These are phyloP conservation scores for Eudemis profundana DNA, from an alignment of 2,888 invertebrate genomes.

Conservation along the genomic window DNA sequence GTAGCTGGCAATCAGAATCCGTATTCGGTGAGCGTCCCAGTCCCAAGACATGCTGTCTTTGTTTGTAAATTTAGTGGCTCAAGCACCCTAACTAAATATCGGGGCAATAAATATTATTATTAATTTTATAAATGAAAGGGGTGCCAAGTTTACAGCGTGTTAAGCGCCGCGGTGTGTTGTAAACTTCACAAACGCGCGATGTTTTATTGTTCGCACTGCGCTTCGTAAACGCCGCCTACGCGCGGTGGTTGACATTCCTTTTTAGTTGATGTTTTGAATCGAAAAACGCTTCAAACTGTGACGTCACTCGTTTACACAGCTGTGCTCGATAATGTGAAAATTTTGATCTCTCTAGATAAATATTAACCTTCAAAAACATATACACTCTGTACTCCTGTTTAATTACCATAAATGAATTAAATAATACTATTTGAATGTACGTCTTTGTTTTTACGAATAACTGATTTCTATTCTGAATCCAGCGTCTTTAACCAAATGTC, in stretches of 20 bases:
- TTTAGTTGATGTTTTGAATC: conserved; percentile 24
- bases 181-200: conserved; percentile 49
- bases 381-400: not conserved
- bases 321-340: conserved; percentile 3
- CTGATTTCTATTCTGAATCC: not conserved
- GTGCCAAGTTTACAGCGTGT: conserved; percentile 60
- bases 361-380: not conserved
- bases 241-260: conserved; percentile 45
- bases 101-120: conserved; percentile 56
- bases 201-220: conserved; percentile 52
- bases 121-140: conserved; percentile 64
- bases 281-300: conserved; percentile 36
- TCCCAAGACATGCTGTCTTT: not conserved
- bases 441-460: not conserved
- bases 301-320: conserved; percentile 40
- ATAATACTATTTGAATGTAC: not conserved
- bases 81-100: conserved; percentile 25
- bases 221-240: conserved; percentile 51
- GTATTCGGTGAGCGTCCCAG: not conserved
- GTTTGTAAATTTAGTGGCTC: conserved; percentile 11
- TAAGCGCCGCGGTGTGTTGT: conserved; percentile 55
- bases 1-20: not conserved
- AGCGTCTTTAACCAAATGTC: conserved; percentile 57
- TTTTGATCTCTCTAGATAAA: conserved; percentile 2
- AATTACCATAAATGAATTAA: not conserved